A percentile compares a stretch with the other conserved stretches of the same genome.
These are phyloP conservation scores for Pangasius macronema DNA, from an alignment of 2,797 vertebrate species.

Conservation along the genomic window DNA sequence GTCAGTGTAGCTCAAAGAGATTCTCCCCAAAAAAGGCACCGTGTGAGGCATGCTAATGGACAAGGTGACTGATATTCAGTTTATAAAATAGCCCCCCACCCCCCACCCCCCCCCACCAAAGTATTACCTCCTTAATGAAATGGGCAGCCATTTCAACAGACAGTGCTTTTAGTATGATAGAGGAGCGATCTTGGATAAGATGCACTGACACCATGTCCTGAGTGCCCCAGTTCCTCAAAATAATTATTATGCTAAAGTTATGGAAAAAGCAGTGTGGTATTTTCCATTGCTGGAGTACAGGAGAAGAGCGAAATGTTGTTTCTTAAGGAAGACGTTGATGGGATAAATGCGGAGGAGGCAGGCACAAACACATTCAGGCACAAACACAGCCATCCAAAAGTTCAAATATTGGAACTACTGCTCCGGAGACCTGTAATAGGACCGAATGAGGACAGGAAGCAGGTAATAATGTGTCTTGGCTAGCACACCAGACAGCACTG, in stretches of 20 bases:
- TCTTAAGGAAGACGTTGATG: slow-evolving; percentile 76
- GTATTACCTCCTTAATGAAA: slow-evolving; percentile 63
- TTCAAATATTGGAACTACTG: slow-evolving; percentile 52
- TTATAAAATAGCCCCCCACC: slow-evolving; percentile 57
- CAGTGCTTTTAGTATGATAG: slow-evolving; percentile 59
- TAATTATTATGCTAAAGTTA: slow-evolving; percentile 79
- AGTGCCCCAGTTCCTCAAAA: slow-evolving; percentile 72
- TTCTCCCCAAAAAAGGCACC: slow-evolving; percentile 42
- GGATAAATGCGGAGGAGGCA: slow-evolving; percentile 63
- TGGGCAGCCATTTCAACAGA: slow-evolving; percentile 67
- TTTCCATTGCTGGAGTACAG: slow-evolving; percentile 62
- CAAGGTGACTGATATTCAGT: slow-evolving; percentile 54
- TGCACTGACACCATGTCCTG: slow-evolving; percentile 64
- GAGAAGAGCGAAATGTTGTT: slow-evolving; percentile 67
- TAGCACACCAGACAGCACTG: slow-evolving; percentile 28
- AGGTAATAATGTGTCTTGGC: slow-evolving; percentile 41
- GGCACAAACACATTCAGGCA: slow-evolving; percentile 42
- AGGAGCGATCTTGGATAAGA: slow-evolving; percentile 66
- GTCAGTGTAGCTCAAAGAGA: slow-evolving; percentile 59
- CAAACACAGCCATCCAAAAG: slow-evolving; percentile 48
- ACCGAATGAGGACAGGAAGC: slow-evolving; percentile 43
- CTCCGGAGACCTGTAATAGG: slow-evolving; percentile 43
- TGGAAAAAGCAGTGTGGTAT: slow-evolving; percentile 71
- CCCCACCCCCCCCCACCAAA: slow-evolving; percentile 26
- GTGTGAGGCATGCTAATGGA: slow-evolving; percentile 52